These are phyloP conservation scores for Glyptemys insculpta DNA, from an alignment of 2,797 vertebrate genomes.

Conservation along the genomic window DNA sequence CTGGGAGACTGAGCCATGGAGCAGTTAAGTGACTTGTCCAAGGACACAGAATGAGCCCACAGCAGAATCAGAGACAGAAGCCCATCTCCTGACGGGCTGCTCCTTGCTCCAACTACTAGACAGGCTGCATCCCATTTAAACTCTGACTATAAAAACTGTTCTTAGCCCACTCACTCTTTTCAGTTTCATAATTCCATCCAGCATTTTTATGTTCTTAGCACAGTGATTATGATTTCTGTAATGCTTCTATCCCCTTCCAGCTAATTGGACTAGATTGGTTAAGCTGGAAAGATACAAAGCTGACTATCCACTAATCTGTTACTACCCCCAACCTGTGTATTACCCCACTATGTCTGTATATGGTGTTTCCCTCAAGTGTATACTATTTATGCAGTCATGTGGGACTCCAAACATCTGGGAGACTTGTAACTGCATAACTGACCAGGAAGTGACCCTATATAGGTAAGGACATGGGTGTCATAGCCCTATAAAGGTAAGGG, in stretches of 20 bases:
- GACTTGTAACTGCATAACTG: too few relatives aligned
- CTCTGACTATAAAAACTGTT: background rate
- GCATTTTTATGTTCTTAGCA: background rate
- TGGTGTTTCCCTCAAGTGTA: background rate
- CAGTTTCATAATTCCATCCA: background rate
- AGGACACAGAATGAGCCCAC: background rate
- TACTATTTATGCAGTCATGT: background rate
- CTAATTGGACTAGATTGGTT: background rate
- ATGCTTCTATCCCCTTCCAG: background rate
- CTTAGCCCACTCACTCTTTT: background rate
- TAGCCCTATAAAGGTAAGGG: background rate
- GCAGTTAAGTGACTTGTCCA: background rate
- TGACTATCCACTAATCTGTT: background rate
- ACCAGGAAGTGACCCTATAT: too few relatives aligned
- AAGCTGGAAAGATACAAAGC: background rate
- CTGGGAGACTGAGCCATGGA: background rate
- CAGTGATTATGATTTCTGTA: background rate
- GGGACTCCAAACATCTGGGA: background rate
- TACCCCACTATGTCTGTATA: background rate
- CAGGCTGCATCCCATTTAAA: background rate
- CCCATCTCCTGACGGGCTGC: background rate
- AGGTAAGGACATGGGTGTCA: too few relatives aligned
- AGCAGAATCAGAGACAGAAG: background rate
- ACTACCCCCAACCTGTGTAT: background rate
- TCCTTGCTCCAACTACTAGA: background rate